phyloP scores from a whole-genome alignment of 2,888 invertebrate genomes.

The Sesamia inferens region DNA sequence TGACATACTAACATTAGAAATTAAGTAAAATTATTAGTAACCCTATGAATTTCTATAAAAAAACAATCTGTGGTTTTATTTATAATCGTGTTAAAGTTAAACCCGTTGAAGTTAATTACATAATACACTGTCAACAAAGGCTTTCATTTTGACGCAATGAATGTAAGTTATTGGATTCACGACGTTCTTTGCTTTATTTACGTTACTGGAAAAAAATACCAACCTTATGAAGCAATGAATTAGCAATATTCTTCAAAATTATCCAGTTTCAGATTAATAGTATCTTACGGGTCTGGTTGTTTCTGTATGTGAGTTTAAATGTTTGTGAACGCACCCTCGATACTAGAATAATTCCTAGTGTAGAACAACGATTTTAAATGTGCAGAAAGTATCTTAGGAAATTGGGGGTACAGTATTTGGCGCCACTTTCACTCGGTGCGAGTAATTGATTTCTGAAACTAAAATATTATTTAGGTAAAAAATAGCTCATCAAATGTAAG shows the following conservation, averaged over 20 bases:
- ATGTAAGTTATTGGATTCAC: neutral
- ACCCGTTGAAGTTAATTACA: neutral
- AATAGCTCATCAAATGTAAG: neutral
- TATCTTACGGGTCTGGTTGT: neutral
- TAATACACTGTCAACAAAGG: neutral
- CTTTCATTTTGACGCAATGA: neutral
- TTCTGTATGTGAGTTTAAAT: too few species aligned
- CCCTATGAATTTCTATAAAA: too few species aligned
- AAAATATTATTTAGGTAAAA: neutral
- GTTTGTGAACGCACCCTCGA: too few species aligned
- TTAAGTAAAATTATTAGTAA: too few species aligned
- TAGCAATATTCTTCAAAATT: neutral
- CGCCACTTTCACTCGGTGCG: neutral
- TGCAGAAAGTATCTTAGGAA: too few species aligned
- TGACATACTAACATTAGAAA: too few species aligned
- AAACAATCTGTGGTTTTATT: too few species aligned
- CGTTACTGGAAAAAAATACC: too few species aligned
- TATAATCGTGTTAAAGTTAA: too few species aligned
- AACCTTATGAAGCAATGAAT: neutral
- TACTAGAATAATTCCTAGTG: too few species aligned
- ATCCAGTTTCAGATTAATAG: neutral
- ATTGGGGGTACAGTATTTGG: neutral
- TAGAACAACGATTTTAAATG: too few species aligned
- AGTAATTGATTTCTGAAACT: neutral
- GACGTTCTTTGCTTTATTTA: neutral